These are phyloP conservation scores for Scelioninae gen. 1 DNA, from an alignment of 2,888 invertebrate species.

Conservation along the genomic window DNA sequence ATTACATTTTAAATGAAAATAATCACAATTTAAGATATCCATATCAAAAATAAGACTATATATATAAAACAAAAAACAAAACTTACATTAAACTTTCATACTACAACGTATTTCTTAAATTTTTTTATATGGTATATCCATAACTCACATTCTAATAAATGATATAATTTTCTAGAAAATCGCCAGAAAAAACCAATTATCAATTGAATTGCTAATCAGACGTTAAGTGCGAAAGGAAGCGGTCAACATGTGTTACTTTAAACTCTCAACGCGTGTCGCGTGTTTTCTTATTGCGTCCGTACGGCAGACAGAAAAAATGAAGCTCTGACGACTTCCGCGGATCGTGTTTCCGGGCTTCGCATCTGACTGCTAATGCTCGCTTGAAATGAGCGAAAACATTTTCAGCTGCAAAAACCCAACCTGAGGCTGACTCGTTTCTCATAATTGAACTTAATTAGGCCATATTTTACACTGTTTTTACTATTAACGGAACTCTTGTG, in stretches of 20 bases:
- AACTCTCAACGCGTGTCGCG: slow-evolving; percentile 54
- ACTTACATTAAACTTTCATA: no score
- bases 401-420: no score
- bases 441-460: slow-evolving; percentile 55
- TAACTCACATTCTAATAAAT: no score
- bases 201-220: no score
- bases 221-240: slow-evolving; percentile 21
- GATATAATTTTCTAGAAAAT: no score
- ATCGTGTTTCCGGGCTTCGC: slow-evolving; percentile 73
- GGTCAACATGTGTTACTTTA: slow-evolving; percentile 30
- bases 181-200: no score
- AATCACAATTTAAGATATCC: no score
- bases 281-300: slow-evolving; percentile 45
- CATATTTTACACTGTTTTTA: slow-evolving; percentile 32
- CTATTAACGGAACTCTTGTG: slow-evolving; percentile 50
- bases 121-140: no score
- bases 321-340: slow-evolving; percentile 73
- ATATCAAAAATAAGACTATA: no score
- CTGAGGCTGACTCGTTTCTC: slow-evolving; percentile 24
- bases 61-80: no score
- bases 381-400: neutral
- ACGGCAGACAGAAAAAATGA: slow-evolving; percentile 65
- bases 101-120: no score
- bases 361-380: slow-evolving; percentile 63
- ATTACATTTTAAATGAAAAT: no score